phyloP scores from a whole-genome alignment of 2,888 invertebrate species.

The Nomada flava region DNA sequence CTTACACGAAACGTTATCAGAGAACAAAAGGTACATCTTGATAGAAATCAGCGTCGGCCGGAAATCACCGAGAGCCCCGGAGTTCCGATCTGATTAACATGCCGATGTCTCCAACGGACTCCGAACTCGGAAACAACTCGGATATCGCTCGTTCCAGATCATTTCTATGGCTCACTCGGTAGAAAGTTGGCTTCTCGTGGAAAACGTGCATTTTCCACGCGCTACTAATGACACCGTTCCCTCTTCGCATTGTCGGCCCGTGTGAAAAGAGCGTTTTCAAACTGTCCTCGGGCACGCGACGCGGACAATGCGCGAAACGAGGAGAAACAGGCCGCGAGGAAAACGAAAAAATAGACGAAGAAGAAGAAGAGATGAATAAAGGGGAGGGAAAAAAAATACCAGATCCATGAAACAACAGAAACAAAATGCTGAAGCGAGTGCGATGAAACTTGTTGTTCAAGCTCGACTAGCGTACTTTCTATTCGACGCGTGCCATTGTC shows the following conservation, averaged over 20 bases:
- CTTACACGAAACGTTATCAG: neutral
- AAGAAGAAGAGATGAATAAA: neutral
- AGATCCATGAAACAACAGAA: conserved; percentile 1
- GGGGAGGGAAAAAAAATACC: neutral
- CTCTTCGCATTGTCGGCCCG: conserved; percentile 15
- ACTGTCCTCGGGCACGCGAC: conserved; percentile 20
- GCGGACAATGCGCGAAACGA: conserved; percentile 1
- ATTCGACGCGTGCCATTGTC: conserved; percentile 28
- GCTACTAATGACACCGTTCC: conserved; percentile 45
- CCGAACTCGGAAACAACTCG: conserved; percentile 38
- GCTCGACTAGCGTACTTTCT: conserved; percentile 23
- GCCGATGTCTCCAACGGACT: conserved; percentile 35
- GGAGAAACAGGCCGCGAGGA: neutral
- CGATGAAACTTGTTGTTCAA: conserved; percentile 32
- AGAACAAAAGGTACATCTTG: neutral
- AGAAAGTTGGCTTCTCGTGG: conserved; percentile 39
- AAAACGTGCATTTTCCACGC: conserved; percentile 49
- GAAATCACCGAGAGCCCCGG: conserved; percentile 12
- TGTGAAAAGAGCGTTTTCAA: conserved; percentile 35
- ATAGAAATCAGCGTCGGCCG: conserved; percentile 2
- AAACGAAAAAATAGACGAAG: neutral
- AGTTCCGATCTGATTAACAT: conserved; percentile 65
- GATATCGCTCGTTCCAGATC: conserved; percentile 63
- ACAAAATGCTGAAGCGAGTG: conserved; percentile 4
- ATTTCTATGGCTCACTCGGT: conserved; percentile 20